Evolutionary conservation across 1,140 invertebrate species (phyloP).

Genomic region (Cyrtorhinus lividipennis): DNA sequence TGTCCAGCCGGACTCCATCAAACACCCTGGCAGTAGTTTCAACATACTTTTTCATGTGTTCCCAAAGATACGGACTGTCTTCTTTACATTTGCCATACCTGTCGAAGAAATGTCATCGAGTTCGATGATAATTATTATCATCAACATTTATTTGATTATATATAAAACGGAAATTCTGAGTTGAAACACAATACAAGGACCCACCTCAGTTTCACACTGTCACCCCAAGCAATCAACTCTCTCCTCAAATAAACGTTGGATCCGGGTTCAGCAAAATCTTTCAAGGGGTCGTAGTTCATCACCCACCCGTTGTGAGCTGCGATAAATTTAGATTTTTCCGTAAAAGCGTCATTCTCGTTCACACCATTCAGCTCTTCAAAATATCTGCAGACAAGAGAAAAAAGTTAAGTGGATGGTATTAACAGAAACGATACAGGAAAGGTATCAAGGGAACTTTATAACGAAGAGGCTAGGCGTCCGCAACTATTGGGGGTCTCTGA

Average conservation of each 20-base stretch:
- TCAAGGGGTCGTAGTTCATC: constrained; percentile 85
- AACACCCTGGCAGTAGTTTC: constrained; percentile 77
- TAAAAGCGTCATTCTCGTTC: constrained; percentile 45
- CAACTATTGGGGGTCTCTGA: too few species aligned
- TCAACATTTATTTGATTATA: too few species aligned
- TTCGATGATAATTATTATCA: too few species aligned
- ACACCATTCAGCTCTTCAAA: constrained; percentile 47
- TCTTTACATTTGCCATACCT: constrained; percentile 74
- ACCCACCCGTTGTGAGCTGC: constrained; percentile 99
- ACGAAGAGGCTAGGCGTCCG: too few species aligned
- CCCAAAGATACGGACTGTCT: constrained; percentile 89
- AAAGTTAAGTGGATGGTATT: neutral
- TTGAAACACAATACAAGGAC: too few species aligned
- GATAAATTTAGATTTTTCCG: constrained; percentile 45
- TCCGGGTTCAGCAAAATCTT: constrained; percentile 80
- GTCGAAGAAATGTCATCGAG: too few species aligned
- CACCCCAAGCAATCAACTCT: constrained; percentile 95
- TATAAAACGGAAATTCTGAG: too few species aligned
- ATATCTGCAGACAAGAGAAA: constrained; percentile 44
- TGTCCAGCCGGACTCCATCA: constrained; percentile 91
- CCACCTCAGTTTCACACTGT: constrained; percentile 85
- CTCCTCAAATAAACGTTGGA: constrained; percentile 77
- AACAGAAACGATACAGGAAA: too few species aligned
- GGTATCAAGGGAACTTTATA: too few species aligned
- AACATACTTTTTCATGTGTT: constrained; percentile 84